Evolutionary conservation across 1,140 invertebrate genomes (phyloP).

Genomic region (Drosophila melanica): DNA sequence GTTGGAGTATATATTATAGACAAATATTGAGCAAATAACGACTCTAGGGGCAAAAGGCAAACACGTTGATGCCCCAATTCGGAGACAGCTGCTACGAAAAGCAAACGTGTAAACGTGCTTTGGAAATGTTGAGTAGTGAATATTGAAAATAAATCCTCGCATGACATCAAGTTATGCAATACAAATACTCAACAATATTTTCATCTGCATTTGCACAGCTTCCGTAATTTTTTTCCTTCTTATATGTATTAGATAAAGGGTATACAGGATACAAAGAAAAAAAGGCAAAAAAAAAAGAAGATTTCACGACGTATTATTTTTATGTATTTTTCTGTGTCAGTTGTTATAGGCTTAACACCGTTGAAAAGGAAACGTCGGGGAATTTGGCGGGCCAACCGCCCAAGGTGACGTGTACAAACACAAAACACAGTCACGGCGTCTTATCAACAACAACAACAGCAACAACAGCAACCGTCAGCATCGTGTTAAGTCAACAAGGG

Average conservation of each 20-base stretch:
- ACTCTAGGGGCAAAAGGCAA: slow-evolving; percentile 9
- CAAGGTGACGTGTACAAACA: slow-evolving; percentile 19
- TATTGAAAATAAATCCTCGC: slow-evolving; percentile 72
- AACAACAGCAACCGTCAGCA: slow-evolving; percentile 24
- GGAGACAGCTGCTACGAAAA: too few species aligned
- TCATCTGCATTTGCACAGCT: too few species aligned
- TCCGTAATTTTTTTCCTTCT: too few species aligned
- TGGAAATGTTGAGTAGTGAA: slow-evolving; percentile 2
- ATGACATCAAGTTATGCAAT: slow-evolving; percentile 54
- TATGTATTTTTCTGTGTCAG: slow-evolving; percentile 52
- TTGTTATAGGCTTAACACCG: slow-evolving; percentile 33
- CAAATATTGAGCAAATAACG: slow-evolving; percentile 46
- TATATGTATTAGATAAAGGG: too few species aligned
- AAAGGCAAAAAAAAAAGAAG: slow-evolving; percentile 54
- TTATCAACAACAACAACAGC: slow-evolving; percentile 31
- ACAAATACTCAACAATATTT: slow-evolving; percentile 34
- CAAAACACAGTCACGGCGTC: slow-evolving; percentile 25
- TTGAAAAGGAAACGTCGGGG: too few species aligned
- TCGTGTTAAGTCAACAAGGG: slow-evolving; percentile 43
- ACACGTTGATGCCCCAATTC: neutral
- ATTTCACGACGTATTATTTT: slow-evolving; percentile 68
- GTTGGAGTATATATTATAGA: slow-evolving; percentile 66
- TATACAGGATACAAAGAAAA: slow-evolving; percentile 25
- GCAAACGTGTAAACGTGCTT: too few species aligned
- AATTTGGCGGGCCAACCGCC: slow-evolving; percentile 30